Evolutionary conservation across 2,888 invertebrate species (phyloP).

Genomic region (Hetaerina titia): DNA sequence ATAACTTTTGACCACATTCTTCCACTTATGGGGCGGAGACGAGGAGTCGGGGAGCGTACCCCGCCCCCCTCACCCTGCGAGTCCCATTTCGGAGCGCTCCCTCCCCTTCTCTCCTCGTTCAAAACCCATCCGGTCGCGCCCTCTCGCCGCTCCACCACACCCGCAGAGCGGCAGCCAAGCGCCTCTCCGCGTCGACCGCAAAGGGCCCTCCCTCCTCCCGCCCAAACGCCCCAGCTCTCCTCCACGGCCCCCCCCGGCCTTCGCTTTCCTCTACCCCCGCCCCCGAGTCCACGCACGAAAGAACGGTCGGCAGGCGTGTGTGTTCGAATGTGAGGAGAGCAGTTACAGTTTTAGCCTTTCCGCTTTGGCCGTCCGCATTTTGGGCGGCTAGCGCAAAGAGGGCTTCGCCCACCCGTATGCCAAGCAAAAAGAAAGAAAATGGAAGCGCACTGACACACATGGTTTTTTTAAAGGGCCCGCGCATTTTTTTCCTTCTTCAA

Average conservation of each 20-base stretch:
- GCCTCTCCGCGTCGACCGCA: background rate
- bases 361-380: background rate
- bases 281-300: background rate
- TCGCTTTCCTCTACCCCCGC: no score
- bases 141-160: background rate
- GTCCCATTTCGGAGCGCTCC: no score
- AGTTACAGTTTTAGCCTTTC: background rate
- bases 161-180: background rate
- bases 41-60: background rate
- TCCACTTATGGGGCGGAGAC: background rate
- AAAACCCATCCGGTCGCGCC: no score
- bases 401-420: background rate
- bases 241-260: background rate
- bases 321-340: slow-evolving; percentile 2
- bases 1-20: background rate
- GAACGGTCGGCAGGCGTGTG: background rate
- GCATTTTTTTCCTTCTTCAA: no score
- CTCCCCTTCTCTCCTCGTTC: background rate
- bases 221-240: background rate
- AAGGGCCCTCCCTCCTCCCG: background rate
- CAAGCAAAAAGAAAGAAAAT: no score
- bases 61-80: background rate
- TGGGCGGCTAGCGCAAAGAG: background rate
- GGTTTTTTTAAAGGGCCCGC: no score
- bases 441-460: no score